These are phyloP conservation scores for Mythimna pallens DNA, from an alignment of 2,888 invertebrate species.

Conservation along the genomic window DNA sequence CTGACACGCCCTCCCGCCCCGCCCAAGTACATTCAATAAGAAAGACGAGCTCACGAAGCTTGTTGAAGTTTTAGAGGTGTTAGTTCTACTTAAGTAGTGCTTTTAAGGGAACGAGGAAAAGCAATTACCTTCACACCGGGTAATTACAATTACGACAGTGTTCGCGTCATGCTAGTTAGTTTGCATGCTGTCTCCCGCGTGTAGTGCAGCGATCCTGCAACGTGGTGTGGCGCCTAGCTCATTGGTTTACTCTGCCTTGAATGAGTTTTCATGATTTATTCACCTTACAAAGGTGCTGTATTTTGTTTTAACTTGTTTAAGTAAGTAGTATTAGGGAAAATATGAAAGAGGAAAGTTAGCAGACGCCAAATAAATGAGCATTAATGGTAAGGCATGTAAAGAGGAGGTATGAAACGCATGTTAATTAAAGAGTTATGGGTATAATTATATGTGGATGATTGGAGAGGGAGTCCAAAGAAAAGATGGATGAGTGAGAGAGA, in stretches of 20 bases:
- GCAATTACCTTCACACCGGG: conserved; percentile 74
- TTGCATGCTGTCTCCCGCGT: conserved; percentile 55
- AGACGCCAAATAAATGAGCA: neutral
- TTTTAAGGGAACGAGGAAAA: conserved; percentile 71
- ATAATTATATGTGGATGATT: no score
- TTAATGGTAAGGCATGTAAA: neutral
- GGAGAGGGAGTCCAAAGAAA: no score
- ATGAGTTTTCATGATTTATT: conserved; percentile 43
- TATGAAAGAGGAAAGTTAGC: neutral
- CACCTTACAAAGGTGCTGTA: conserved; percentile 26
- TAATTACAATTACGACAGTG: conserved; percentile 73
- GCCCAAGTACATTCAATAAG: conserved; percentile 30
- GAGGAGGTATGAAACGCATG: no score
- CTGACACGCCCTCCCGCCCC: no score
- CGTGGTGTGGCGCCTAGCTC: conserved; percentile 32
- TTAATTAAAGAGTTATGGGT: no score
- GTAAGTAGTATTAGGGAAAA: neutral
- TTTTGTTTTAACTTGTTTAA: conserved; percentile 15
- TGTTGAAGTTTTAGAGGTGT: conserved; percentile 58
- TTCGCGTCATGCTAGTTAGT: conserved; percentile 67
- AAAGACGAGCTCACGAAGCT: conserved; percentile 45
- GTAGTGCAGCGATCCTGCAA: conserved; percentile 41
- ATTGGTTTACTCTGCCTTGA: conserved; percentile 32
- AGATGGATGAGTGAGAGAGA: no score
- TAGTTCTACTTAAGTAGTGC: conserved; percentile 69